A percentile compares a stretch with the other conserved stretches of the same genome.
These are phyloP conservation scores for Strix occidentalis DNA, from an alignment of 2,797 vertebrate species.

Conservation along the genomic window DNA sequence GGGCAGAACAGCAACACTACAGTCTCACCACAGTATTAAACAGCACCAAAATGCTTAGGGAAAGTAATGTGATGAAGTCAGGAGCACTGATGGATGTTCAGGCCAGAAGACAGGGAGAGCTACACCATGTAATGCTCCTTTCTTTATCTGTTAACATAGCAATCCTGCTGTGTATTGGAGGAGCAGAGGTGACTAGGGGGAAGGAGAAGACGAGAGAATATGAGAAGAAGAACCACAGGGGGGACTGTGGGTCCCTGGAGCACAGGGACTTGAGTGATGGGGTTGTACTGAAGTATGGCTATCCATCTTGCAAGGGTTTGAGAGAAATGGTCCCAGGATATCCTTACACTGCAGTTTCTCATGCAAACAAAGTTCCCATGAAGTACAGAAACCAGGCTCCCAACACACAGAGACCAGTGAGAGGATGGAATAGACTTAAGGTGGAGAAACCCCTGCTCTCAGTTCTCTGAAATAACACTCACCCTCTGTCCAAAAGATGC, in stretches of 20 bases:
- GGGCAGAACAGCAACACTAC: accelerated
- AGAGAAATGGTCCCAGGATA: neutral
- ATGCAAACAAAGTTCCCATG: neutral
- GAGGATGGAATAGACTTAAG: neutral
- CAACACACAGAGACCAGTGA: accelerated
- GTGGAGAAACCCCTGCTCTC: neutral
- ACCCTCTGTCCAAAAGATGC: neutral
- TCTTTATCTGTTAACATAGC: neutral
- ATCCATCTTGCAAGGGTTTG: neutral
- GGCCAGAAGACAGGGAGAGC: neutral
- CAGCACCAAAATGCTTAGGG: neutral
- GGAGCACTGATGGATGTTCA: neutral
- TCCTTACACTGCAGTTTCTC: neutral
- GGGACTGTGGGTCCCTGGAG: neutral
- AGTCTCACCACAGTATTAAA: neutral
- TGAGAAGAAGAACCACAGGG: neutral
- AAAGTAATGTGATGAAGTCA: neutral
- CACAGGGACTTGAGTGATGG: neutral
- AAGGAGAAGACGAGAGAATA: neutral
- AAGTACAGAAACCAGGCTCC: neutral
- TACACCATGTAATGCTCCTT: neutral
- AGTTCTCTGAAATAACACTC: neutral
- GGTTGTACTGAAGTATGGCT: neutral
- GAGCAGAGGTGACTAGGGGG: neutral
- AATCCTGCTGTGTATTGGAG: neutral